Evolutionary conservation across 2,113 vertebrate genomes (phyloP).

Genomic region (Syrrhaptes paradoxus): DNA sequence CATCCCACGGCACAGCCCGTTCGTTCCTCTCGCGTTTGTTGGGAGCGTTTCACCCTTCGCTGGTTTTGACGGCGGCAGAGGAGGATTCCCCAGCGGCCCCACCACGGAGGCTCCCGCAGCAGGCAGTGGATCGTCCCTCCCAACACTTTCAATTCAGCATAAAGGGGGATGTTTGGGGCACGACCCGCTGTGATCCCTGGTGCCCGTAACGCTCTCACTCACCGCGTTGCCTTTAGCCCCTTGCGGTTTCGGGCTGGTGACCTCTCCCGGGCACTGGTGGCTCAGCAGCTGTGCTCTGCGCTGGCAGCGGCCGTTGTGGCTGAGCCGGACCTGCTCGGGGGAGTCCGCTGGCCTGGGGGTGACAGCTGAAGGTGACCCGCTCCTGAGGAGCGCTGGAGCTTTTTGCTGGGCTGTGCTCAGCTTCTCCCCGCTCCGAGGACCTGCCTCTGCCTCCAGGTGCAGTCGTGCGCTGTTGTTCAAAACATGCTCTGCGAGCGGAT

Average conservation of each 20-base stretch:
- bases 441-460: background rate
- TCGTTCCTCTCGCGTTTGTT: fast-evolving
- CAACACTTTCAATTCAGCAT: fast-evolving
- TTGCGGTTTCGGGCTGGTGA: fast-evolving
- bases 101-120: fast-evolving
- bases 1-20: fast-evolving
- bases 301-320: background rate
- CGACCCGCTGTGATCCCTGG: fast-evolving
- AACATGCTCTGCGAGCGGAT: background rate
- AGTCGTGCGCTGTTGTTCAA: fast-evolving
- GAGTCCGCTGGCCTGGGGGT: background rate
- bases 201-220: fast-evolving
- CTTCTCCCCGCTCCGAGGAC: background rate
- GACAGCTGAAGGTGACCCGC: fast-evolving
- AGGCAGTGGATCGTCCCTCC: fast-evolving
- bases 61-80: background rate
- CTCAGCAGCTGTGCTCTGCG: background rate
- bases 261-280: background rate
- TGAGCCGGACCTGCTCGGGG: background rate
- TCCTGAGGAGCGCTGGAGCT: background rate
- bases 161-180: background rate
- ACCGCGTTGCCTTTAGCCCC: fast-evolving
- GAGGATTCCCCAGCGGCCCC: background rate
- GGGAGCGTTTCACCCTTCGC: fast-evolving
- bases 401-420: fast-evolving